Conservation (phyloP, 2,797 vertebrate genomes). For the Phoxinus dragarum region DNA sequence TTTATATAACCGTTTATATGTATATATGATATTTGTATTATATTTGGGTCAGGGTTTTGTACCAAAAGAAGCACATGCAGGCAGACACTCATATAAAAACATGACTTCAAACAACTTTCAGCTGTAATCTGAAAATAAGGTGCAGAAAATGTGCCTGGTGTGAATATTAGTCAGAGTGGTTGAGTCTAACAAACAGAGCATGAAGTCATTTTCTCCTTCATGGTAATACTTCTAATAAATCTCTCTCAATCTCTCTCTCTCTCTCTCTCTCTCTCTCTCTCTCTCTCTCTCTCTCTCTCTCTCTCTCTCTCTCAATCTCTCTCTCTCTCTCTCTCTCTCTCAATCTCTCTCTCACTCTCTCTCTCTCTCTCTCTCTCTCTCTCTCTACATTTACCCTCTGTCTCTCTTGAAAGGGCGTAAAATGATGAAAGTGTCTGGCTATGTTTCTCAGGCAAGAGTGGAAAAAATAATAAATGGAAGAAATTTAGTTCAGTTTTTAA, state of each 20-base stretch:
- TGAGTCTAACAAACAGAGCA: conserved; percentile 40
- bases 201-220: conserved; percentile 44
- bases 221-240: not conserved
- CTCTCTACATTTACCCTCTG: not conserved
- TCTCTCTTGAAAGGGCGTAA: not conserved
- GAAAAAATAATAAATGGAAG: conserved; percentile 40
- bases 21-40: not conserved
- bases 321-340: not conserved
- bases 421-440: not conserved
- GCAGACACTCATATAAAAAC: conserved; percentile 4
- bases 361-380: not conserved
- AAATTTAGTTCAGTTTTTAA: conserved; percentile 21
- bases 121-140: conserved; percentile 9
- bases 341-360: not conserved
- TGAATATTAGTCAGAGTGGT: conserved; percentile 29
- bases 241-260: conserved; percentile 4
- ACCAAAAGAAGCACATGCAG: conserved; percentile 8
- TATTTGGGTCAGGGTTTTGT: not conserved
- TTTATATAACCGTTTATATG: not conserved
- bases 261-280: not conserved
- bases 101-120: not conserved
- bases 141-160: conserved; percentile 30
- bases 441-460: conserved; percentile 12
- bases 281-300: not conserved
- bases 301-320: not conserved